These are phyloP conservation scores for Holacanthella duospinosa DNA, from an alignment of 2,888 invertebrate species.

Conservation along the genomic window DNA sequence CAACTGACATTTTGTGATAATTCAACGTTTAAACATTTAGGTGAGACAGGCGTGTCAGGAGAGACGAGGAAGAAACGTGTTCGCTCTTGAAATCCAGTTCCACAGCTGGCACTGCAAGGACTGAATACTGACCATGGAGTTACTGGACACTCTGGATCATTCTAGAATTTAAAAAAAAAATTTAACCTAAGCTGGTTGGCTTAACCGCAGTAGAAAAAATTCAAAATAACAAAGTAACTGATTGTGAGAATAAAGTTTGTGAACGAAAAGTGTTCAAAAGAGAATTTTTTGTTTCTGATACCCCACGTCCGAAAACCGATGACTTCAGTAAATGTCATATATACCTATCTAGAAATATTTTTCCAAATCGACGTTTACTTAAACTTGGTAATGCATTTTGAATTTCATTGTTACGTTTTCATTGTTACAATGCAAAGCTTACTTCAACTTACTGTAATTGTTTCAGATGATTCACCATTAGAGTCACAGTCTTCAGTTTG, in stretches of 20 bases:
- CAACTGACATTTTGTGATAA: slow-evolving; percentile 67
- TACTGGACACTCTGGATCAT: slow-evolving; percentile 50
- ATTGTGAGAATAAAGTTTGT: too few relatives aligned
- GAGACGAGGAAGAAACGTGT: slow-evolving; percentile 60
- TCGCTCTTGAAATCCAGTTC: slow-evolving; percentile 56
- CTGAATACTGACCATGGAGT: slow-evolving; percentile 87
- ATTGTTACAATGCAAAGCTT: too few relatives aligned
- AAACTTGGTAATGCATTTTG: background rate
- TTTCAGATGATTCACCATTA: background rate
- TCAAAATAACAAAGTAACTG: too few relatives aligned
- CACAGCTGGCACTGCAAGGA: slow-evolving; percentile 80
- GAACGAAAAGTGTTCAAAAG: too few relatives aligned
- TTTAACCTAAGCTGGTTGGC: background rate
- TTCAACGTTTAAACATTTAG: slow-evolving; percentile 57
- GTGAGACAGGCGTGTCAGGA: slow-evolving; percentile 46
- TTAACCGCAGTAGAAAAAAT: background rate
- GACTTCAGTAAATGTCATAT: background rate
- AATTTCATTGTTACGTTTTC: too few relatives aligned
- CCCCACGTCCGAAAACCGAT: too few relatives aligned
- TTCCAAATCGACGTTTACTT: background rate
- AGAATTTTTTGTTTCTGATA: too few relatives aligned
- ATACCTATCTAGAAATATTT: background rate
- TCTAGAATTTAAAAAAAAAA: slow-evolving; percentile 8
- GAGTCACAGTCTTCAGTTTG: background rate
- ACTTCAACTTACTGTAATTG: background rate